Evolutionary conservation across 2,888 invertebrate species (phyloP), one percentile per base, ranked within the genome.

Genomic region (Drosophila affinis): DNA sequence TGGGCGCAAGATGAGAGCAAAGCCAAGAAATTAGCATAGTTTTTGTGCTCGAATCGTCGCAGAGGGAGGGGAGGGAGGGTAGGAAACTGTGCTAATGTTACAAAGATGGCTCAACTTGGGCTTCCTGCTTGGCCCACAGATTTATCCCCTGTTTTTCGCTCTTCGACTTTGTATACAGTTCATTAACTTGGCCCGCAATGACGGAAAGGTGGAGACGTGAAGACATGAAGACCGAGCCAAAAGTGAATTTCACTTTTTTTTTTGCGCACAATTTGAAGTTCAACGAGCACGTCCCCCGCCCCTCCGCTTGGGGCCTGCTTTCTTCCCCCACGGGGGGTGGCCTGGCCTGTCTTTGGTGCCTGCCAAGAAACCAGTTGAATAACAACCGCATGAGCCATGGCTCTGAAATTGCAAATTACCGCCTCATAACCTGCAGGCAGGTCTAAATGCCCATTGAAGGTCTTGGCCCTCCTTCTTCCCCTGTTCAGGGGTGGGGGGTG

Each of bases 361-460:
- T 80, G 76, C 81, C 72, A 63, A 85, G 82, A 87, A 82, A 82
- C 86, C 88, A 85, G 87, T 87, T 82, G 82, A 82, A 85, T 87
- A 82, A 82, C 79, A 82, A 65, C 68, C 72, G 68, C 76, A 55
- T 79, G 67, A 71, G 75, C 58, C 81, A 44, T 53, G 81, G 65
- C 87, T 79, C 54, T 75, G 69, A 87, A 87, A 87, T 88, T 81
- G 87, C 87, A 79, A 88, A 87, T 83, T 88, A 67, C 84, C 78
- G 68, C 55, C 77, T 75, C 76, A 88, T 79, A 81, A 81, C 81
- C 87, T 65, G 73, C 74, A 75, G 81, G 58, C 74, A 75, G 81
- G 58, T 75, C 69, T 59, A 71, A 72, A 60, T 75, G 79, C 51
- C 55, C 62, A 49, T 68, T 64, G 45, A 44, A 49, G 59, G 62